phyloP scores from a whole-genome alignment of 2,113 vertebrate genomes.

The Antidorcas marsupialis region DNA sequence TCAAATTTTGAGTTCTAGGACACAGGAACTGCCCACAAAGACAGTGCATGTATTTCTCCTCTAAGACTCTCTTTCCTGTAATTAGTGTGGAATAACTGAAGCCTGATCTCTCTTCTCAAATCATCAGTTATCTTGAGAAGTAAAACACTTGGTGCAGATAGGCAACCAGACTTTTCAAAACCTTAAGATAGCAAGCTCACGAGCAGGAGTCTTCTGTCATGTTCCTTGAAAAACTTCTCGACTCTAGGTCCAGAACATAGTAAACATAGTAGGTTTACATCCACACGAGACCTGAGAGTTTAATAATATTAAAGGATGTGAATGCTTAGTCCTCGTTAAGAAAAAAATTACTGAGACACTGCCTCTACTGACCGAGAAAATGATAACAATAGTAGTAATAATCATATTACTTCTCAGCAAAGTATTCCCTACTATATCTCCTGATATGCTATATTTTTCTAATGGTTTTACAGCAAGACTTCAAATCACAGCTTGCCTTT shows the following conservation, averaged over 20 bases:
- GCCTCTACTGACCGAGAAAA: background rate
- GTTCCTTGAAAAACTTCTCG: background rate
- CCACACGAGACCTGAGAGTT: background rate
- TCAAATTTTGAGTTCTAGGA: background rate
- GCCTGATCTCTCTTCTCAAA: background rate
- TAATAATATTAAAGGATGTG: background rate
- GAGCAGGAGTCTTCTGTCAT: background rate
- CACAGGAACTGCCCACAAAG: background rate
- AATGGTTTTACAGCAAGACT: background rate
- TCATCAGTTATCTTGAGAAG: background rate
- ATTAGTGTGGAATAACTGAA: accelerated
- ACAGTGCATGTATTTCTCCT: accelerated
- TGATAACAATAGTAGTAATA: background rate
- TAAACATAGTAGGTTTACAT: background rate
- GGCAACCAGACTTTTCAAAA: background rate
- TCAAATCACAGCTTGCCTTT: background rate
- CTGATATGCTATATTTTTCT: background rate
- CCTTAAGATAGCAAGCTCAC: background rate
- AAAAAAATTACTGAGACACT: background rate
- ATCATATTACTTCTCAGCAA: background rate
- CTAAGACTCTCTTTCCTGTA: background rate
- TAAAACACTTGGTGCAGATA: background rate
- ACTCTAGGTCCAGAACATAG: background rate
- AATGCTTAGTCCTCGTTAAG: background rate
- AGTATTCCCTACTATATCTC: background rate